Conservation (phyloP, 1,140 invertebrate genomes). For the Ips typographus region DNA sequence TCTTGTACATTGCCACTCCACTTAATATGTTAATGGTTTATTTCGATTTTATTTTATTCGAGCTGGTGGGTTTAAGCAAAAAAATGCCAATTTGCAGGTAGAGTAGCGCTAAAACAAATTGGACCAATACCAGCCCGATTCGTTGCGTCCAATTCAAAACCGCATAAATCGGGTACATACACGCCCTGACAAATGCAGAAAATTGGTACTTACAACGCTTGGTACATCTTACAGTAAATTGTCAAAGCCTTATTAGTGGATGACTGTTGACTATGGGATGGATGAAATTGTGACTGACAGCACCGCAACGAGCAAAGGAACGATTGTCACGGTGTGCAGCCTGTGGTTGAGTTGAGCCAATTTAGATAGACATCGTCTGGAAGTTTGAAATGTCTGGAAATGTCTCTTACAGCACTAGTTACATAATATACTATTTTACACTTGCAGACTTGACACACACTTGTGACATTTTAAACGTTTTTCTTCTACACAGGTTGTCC, state of each 20-base stretch:
- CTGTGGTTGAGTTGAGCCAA: constrained; percentile 34
- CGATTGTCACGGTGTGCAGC: constrained; percentile 32
- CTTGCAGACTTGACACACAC: too few species aligned
- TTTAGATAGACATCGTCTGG: constrained; percentile 33
- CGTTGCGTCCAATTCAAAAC: constrained; percentile 23
- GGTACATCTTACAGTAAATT: constrained; percentile 21
- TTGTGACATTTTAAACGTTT: too few species aligned
- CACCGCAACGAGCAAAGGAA: constrained; percentile 32
- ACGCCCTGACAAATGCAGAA: constrained; percentile 18
- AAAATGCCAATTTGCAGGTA: constrained; percentile 31
- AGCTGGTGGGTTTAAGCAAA: neutral
- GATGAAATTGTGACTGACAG: constrained; percentile 18
- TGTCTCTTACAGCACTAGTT: too few species aligned
- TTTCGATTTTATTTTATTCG: too few species aligned
- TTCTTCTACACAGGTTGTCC: too few species aligned
- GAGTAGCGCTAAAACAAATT: constrained; percentile 9
- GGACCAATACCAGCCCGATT: constrained; percentile 12
- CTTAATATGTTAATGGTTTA: too few species aligned
- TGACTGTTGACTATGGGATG: neutral
- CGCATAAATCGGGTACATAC: constrained; percentile 36
- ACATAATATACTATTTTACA: too few species aligned
- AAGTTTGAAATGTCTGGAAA: neutral
- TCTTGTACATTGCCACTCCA: too few species aligned
- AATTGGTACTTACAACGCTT: constrained; percentile 30
- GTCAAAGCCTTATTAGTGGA: constrained; percentile 13